Evolutionary conservation across 1,140 invertebrate species (phyloP), one percentile per base, ranked within the genome.

Genomic region (Polypedilum vanderplanki): DNA sequence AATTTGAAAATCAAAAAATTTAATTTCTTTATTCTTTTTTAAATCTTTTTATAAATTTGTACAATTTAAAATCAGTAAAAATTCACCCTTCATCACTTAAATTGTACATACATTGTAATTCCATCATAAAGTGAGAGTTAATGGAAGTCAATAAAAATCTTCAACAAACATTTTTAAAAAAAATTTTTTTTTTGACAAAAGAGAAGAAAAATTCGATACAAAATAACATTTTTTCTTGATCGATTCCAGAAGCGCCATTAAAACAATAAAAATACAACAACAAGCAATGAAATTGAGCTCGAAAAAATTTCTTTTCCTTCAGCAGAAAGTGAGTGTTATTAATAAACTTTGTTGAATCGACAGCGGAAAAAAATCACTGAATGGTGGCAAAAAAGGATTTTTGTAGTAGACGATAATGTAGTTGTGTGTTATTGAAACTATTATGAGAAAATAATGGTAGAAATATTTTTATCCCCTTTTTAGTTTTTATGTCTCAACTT

Each of bases 271-370:
- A 33, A 33, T 33, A 33, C 24, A 33, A 33, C 24, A 33, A 33
- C 24, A n/a, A 57, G n/a, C 46, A 57, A 12, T 57, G 46, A 57
- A 57, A 57, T 57, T 57, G 46, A 57, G 46, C 46, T 57, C 12
- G 46, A 57, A 15, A 57, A 15, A 12, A 57, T 15, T 57, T 57
- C 41, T 46, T 57, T 3, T 57, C n/a, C 12, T 57, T 57, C 12
- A 57, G n/a, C 46, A 57, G 46, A 57, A 57, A 57, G n/a, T 57
- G 46, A 57, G 46, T 57, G 46, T 57, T 57, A 57, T 57, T 57
- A 57, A 57, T 57, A 57, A 57, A 57, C 46, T 57, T 57, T n/a
- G 46, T 33, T 33, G 24, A 33, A 33, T 33, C 24, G 24, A 33
- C 24, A 5, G 24, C 24, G 24, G 24, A 33, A 33, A 33, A 46